phyloP scores from a whole-genome alignment of 2,113 vertebrate genomes.

The Phylloscopus trochiloides region DNA sequence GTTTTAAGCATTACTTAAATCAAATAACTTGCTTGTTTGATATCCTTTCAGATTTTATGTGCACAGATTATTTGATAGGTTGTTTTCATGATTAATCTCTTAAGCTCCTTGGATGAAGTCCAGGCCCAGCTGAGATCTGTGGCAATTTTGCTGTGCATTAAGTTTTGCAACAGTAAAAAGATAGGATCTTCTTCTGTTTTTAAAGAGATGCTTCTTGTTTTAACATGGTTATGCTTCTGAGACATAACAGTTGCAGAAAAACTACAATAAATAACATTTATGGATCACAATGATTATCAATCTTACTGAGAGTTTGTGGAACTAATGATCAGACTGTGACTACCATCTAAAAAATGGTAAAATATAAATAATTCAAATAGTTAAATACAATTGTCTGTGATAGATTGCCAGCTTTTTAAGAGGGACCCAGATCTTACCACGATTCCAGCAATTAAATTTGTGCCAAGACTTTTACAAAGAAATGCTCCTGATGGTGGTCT shows the following conservation, averaged over 20 bases:
- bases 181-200: neutral
- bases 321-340: neutral
- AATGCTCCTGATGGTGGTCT: neutral
- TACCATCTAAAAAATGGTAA: neutral
- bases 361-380: neutral
- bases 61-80: neutral
- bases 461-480: neutral
- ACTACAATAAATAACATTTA: neutral
- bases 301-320: neutral
- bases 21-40: neutral
- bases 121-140: neutral
- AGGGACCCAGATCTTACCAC: neutral
- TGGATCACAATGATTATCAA: neutral
- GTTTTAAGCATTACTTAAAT: constrained; percentile 28
- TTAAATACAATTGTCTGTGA: neutral
- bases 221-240: neutral
- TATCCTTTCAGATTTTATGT: neutral
- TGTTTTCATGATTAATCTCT: constrained; percentile 18
- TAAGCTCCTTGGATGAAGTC: neutral
- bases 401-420: neutral
- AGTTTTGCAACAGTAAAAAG: neutral
- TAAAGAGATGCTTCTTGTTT: neutral
- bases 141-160: neutral
- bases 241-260: neutral
- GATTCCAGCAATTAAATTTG: neutral